These are phyloP conservation scores for Lepilemur septentrionalis DNA, from an alignment of 2,797 vertebrate species.

Conservation along the genomic window DNA sequence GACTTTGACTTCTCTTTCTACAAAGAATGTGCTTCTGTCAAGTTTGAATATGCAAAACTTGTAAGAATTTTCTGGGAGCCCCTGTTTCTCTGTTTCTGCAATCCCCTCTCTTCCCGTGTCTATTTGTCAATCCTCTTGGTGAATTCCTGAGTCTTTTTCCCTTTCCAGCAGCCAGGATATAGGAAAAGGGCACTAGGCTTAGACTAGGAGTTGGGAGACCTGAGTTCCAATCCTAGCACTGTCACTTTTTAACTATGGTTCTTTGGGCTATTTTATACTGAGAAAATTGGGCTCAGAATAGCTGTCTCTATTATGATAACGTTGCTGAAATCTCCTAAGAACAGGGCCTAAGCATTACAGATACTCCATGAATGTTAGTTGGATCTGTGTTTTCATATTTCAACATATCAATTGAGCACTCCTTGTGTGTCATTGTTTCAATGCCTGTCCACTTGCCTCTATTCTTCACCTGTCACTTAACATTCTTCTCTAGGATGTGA, in stretches of 20 bases:
- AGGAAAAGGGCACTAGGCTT: not conserved
- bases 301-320: not conserved
- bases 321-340: not conserved
- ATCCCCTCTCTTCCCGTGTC: not conserved
- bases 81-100: not conserved
- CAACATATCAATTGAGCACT: not conserved
- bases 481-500: not conserved
- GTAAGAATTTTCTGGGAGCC: not conserved
- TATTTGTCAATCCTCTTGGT: not conserved
- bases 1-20: not conserved
- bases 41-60: not conserved
- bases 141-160: not conserved
- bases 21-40: not conserved
- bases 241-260: not conserved
- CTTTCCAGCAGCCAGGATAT: not conserved
- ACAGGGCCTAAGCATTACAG: not conserved
- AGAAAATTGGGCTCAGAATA: not conserved
- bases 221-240: not conserved
- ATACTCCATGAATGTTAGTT: not conserved
- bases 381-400: not conserved
- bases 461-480: not conserved
- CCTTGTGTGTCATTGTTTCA: not conserved
- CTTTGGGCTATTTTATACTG: constrained; percentile 30
- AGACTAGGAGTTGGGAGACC: not conserved
- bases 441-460: not conserved